phyloP scores from a whole-genome alignment of 2,888 invertebrate genomes.

The Ichneumon xanthorius region DNA sequence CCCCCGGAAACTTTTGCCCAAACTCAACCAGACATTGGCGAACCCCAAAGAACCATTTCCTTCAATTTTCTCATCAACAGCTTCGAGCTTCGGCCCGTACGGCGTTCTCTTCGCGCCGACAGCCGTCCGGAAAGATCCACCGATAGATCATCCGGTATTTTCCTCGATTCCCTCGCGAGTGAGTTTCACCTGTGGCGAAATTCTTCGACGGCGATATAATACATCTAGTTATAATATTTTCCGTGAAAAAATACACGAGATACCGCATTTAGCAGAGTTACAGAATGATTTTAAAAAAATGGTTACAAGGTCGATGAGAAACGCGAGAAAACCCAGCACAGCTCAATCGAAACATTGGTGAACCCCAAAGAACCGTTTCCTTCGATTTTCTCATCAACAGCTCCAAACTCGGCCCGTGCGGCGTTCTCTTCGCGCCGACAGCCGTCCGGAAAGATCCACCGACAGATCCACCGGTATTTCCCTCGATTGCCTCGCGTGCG shows the following conservation, averaged over 20 bases:
- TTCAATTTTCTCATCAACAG: neutral
- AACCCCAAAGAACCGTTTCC: neutral
- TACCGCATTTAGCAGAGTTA: too few species aligned
- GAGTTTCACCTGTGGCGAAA: neutral
- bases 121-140: too few species aligned
- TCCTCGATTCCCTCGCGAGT: neutral
- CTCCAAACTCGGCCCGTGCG: too few species aligned
- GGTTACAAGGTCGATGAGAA: too few species aligned
- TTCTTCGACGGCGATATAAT: neutral
- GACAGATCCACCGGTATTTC: neutral
- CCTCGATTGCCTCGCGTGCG: neutral
- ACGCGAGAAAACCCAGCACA: too few species aligned
- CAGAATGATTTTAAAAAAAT: too few species aligned
- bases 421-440: too few species aligned
- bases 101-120: too few species aligned
- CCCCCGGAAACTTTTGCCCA: neutral
- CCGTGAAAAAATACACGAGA: too few species aligned
- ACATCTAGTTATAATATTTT: too few species aligned
- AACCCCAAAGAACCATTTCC: neutral
- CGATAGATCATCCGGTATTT: neutral
- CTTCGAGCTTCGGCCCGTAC: too few species aligned
- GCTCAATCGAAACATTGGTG: neutral
- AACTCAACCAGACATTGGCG: neutral
- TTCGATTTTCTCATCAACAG: neutral
- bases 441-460: too few species aligned